phyloP scores from a whole-genome alignment of 2,113 vertebrate genomes.

The Bombycilla garrulus region DNA sequence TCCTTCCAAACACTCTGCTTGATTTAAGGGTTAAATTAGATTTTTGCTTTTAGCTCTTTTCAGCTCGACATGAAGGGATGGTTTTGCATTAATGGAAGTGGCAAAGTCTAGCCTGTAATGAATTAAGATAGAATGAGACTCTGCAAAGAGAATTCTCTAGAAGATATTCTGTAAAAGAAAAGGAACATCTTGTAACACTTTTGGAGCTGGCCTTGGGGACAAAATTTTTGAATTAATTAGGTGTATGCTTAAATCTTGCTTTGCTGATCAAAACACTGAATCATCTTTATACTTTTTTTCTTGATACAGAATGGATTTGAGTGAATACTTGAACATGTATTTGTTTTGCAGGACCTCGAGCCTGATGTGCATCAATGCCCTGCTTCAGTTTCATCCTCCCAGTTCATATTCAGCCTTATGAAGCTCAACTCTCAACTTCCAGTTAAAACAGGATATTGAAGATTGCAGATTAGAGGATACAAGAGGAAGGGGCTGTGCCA shows the following conservation, averaged over 20 bases:
- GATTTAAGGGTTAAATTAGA: conserved; percentile 3
- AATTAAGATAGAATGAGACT: neutral
- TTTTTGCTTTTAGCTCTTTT: neutral
- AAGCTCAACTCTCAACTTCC: neutral
- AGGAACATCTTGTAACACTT: neutral
- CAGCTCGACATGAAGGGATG: neutral
- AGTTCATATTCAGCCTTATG: neutral
- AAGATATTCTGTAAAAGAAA: neutral
- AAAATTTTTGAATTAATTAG: neutral
- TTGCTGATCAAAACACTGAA: neutral
- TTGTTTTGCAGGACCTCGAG: neutral
- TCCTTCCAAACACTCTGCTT: neutral
- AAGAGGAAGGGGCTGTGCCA: conserved; percentile 38
- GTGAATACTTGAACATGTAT: neutral
- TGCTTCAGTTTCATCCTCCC: neutral
- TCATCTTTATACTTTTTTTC: neutral
- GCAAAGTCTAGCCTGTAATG: neutral
- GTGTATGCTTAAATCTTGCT: neutral
- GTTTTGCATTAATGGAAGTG: neutral
- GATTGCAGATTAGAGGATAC: conserved; percentile 15
- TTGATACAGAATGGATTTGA: neutral
- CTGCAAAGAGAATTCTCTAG: neutral
- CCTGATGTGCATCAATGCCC: neutral
- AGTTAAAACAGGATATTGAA: conserved; percentile 24
- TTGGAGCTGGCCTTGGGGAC: neutral